Evolutionary conservation across 2,888 invertebrate species (phyloP), one percentile per base, ranked within the genome.

Genomic region (Atrina japonica): DNA sequence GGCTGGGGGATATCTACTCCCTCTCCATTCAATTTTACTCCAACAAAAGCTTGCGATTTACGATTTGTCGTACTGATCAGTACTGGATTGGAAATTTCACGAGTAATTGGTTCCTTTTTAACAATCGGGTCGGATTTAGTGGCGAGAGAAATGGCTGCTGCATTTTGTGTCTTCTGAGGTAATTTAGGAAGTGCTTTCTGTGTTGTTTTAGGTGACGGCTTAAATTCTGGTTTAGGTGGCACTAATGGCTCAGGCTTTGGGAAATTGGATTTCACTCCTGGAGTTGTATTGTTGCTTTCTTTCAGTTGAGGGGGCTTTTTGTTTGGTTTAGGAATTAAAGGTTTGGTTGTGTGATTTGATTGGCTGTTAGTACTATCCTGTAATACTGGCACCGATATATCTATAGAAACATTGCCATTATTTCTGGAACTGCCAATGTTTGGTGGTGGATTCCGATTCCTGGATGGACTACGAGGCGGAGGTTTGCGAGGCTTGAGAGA

Each of bases 31-130:
- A 65, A 56, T 5, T 77, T 74, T 2, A 75, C 66, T 29, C 74
- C 75, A 0, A 78, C 80, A 55, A 85, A 78, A 52, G 83, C 85
- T 53, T 83, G 78, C 14, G 87, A 86, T 59, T 83, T 75, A 25
- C 87, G 73, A 69, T 86, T 86, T 18, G 87, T 87, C 29, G 86
- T 87, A 70, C 87, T 86, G 3, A 84, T 81, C 27, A 87, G 70
- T 3, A 87, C 81, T 27, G 87, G 87, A 23, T 74, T 81, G 2
- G 87, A 87, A 23, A 87, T 87, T 59, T 86, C 83, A 30, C 83
- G 77, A 6, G 79, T 77, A 25, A 86, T 73, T 18, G 84, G 83
- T 18, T 84, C 76, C 60, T 83, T 78, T 61, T 82, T 84, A 7
- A 82, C 75, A 23, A 83, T 72, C 41, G 64, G 70, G 21, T 66